Base-by-base conservation (phyloP, 2,888 invertebrate genomes). In the Rhamnusium bicolor region DNA sequence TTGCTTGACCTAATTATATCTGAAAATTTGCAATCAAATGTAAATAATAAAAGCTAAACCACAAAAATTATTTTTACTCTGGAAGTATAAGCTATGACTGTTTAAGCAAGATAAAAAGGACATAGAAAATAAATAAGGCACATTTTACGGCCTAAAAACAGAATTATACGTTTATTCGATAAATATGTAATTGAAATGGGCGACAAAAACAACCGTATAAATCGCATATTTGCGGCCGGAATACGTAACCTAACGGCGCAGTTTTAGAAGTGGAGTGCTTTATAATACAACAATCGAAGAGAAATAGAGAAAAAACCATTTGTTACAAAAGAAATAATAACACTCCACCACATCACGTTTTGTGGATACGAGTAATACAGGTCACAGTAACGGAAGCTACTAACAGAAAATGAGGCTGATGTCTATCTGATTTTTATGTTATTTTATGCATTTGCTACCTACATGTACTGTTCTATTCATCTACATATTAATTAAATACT, bases 301-400 rank as follows among this genome's bases (percentile, higher is more conserved):
- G 68, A 69, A 74, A 71, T 58, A 71, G 68, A 72, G 61, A 76
- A 74, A 78, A 78, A 71, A 76, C 68, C 54, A 27, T 65, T 74
- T 40, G 60, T 77, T 71, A 71, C 71, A 78, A 75, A 78, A 76
- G 73, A 71, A 74, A 74, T 76, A 76, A 79, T 72, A 71, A 69
- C 53, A 73, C 70, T 77, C 76, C 77, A 79, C 80, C 80, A 69
- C 81, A 81, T 72, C 80, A 80, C 78, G 78, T 79, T 78, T 79
- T 79, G 79, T 81, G 78, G 75, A 80, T 74, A 73, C 67, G 66
- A 74, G 75, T 72, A 78, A 79, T 81, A 79, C 77, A 74, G 80
- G 79, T 79, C 80, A 79, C 53, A 79, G 67, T 80, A 81, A 80
- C 81, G 80, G 81, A 81, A 80, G 79, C 79, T 72, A 67, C 71